Percentiles rank a stretch among this genome's conserved stretches.
phyloP scores from a whole-genome alignment of 1,140 invertebrate species.

The Copidosoma floridanum region DNA sequence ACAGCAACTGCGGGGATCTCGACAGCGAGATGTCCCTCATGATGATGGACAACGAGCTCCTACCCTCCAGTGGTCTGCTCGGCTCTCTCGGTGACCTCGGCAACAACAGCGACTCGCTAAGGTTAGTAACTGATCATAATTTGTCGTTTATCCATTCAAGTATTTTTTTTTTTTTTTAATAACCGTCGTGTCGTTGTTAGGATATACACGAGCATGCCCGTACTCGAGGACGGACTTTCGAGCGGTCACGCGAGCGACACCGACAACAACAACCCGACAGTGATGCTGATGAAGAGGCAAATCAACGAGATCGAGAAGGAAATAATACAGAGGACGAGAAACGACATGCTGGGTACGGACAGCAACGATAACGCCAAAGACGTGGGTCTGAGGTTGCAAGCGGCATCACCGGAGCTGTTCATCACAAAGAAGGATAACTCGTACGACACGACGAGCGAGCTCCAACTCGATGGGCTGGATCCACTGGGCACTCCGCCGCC shows the following conservation, averaged over 20 bases:
- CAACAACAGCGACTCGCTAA: conserved; percentile 58
- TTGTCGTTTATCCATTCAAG: too few relatives aligned
- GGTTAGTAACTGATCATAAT: conserved; percentile 1
- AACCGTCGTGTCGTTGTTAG: too few relatives aligned
- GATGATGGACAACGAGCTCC: conserved; percentile 68
- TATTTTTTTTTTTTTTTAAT: too few relatives aligned
- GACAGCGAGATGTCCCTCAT: conserved; percentile 78
- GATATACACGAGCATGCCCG: conserved; percentile 79
- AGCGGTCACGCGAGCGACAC: conserved; percentile 89
- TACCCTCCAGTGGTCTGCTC: conserved; percentile 49
- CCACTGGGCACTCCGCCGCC: conserved; percentile 68
- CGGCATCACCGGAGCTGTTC: conserved; percentile 53
- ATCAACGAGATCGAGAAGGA: conserved; percentile 73
- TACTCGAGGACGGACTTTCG: conserved; percentile 91
- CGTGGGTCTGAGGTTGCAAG: conserved; percentile 39
- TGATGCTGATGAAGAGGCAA: conserved; percentile 72
- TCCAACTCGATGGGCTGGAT: conserved; percentile 66
- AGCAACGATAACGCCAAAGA: conserved; percentile 43
- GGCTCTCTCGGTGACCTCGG: conserved; percentile 59
- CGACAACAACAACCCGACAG: conserved; percentile 79
- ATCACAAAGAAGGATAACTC: conserved; percentile 56
- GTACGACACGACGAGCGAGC: conserved; percentile 49
- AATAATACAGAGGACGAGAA: conserved; percentile 64
- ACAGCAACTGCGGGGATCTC: conserved; percentile 81
- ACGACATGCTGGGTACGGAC: conserved; percentile 41